Percentiles rank a stretch among this genome's conserved stretches.
Evolutionary conservation across 2,797 vertebrate species (phyloP).

Genomic region (Loris lydekkerianus): DNA sequence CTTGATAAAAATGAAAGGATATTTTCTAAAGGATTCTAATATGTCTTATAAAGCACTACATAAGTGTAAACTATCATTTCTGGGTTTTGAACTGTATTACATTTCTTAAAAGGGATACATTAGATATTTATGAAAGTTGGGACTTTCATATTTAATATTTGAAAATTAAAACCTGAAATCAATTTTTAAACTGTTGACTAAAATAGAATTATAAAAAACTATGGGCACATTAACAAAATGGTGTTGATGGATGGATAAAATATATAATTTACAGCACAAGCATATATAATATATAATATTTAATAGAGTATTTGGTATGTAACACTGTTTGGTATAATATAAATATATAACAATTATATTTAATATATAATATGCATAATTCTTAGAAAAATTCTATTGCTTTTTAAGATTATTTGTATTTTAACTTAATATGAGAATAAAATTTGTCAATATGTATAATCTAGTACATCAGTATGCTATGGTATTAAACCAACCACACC

Average conservation of each 20-base stretch:
- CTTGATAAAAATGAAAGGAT: background rate
- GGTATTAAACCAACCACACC: background rate
- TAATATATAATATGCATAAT: background rate
- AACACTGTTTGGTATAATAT: background rate
- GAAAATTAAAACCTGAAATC: slow-evolving; percentile 19
- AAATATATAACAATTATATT: background rate
- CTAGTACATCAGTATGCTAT: background rate
- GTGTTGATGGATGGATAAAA: background rate
- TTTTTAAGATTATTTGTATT: background rate
- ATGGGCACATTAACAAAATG: background rate
- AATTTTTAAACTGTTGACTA: background rate
- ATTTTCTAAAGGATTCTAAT: background rate
- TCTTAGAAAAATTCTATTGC: background rate
- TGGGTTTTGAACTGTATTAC: background rate
- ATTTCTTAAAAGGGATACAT: background rate
- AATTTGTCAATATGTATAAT: background rate
- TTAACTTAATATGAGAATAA: background rate
- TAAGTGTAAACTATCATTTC: background rate
- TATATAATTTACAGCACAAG: background rate
- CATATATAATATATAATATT: background rate
- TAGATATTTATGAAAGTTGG: slow-evolving; percentile 7
- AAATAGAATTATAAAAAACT: background rate
- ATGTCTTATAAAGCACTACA: background rate
- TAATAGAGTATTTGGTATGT: background rate
- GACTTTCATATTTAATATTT: background rate